Conservation (phyloP, 2,888 invertebrate genomes). For the Rhodophaea formosa region DNA sequence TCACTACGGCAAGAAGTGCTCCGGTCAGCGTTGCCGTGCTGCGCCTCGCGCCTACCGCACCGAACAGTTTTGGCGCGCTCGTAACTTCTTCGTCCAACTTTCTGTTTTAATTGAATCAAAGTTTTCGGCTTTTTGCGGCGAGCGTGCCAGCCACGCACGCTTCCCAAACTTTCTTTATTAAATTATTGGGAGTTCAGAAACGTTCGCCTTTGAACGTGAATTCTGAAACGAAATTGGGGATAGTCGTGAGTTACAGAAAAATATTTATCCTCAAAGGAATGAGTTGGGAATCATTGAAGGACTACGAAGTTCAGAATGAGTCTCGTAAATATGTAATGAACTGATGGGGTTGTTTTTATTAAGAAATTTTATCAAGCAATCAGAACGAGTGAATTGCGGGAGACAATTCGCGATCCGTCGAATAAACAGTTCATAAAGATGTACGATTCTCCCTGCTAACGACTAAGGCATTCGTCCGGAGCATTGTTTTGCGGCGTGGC, state of each 20-base stretch:
- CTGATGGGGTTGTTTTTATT: neutral
- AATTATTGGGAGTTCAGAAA: constrained; percentile 80
- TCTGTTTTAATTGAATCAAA: constrained; percentile 80
- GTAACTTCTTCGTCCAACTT: constrained; percentile 74
- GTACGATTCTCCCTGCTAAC: constrained; percentile 65
- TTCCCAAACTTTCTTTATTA: constrained; percentile 79
- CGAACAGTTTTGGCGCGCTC: constrained; percentile 53
- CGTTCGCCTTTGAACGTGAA: constrained; percentile 75
- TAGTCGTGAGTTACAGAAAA: constrained; percentile 61
- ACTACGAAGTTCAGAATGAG: constrained; percentile 17
- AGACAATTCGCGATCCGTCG: constrained; percentile 54
- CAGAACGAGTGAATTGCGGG: constrained; percentile 44
- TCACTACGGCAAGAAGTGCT: neutral
- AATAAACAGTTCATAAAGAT: constrained; percentile 73
- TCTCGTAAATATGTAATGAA: constrained; percentile 4
- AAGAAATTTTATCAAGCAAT: constrained; percentile 20
- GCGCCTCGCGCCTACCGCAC: constrained; percentile 37
- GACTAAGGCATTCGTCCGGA: constrained; percentile 68
- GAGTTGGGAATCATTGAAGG: constrained; percentile 26
- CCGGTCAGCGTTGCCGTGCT: constrained; percentile 4
- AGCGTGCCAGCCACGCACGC: constrained; percentile 78
- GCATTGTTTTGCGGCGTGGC: constrained; percentile 76
- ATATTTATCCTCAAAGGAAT: constrained; percentile 47
- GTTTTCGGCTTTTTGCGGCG: constrained; percentile 80
- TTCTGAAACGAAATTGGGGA: constrained; percentile 66